Percentiles rank a stretch among this genome's conserved stretches.
phyloP scores from a whole-genome alignment of 2,888 invertebrate species.

The Campoplex capitator region DNA sequence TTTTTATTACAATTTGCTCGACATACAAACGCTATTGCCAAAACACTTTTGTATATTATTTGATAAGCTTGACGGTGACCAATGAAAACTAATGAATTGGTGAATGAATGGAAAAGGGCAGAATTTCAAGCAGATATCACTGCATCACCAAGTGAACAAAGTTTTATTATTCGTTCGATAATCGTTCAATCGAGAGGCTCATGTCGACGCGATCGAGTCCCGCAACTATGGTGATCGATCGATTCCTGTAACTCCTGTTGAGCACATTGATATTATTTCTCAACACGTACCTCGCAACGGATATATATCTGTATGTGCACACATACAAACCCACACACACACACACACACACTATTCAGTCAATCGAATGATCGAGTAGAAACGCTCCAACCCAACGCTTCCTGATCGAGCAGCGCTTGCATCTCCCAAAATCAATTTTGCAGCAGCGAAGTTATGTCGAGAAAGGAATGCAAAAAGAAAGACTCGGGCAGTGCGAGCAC shows the following conservation, averaged over 20 bases:
- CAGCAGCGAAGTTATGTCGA: not conserved
- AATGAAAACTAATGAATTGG: not conserved
- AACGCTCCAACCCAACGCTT: constrained; percentile 15
- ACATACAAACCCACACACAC: not conserved
- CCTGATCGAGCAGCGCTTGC: constrained; percentile 20
- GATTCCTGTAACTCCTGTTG: constrained; percentile 3
- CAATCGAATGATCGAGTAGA: constrained; percentile 36
- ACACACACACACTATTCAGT: constrained; percentile 10
- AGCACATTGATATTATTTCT: constrained; percentile 19
- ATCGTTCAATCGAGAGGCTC: constrained; percentile 51
- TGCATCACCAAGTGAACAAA: not conserved
- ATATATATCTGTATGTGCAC: not conserved
- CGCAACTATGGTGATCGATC: constrained; percentile 39
- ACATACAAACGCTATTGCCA: not conserved
- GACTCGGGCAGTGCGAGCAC: not conserved
- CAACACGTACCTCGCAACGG: not conserved
- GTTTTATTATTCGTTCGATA: constrained; percentile 46
- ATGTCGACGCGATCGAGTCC: constrained; percentile 53
- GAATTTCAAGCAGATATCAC: not conserved
- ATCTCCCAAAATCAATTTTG: constrained; percentile 15
- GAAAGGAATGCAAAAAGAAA: not conserved
- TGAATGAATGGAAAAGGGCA: not conserved
- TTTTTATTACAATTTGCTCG: not conserved
- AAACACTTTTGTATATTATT: not conserved
- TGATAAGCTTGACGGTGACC: not conserved